These are phyloP conservation scores for Malurus elegans DNA, from an alignment of 2,113 vertebrate genomes.

Conservation along the genomic window DNA sequence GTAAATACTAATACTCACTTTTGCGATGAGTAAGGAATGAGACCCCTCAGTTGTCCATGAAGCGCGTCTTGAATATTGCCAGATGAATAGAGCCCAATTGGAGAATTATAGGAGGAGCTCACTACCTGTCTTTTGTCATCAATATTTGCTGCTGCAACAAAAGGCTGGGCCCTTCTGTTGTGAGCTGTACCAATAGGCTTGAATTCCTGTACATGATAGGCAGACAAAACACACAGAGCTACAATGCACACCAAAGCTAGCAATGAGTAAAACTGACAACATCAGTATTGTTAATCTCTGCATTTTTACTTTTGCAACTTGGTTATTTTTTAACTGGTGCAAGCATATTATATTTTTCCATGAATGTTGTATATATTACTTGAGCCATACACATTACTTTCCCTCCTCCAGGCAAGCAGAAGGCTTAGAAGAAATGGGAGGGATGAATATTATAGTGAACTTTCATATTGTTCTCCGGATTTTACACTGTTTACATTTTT, in stretches of 20 bases:
- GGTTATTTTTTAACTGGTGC: constrained; percentile 8
- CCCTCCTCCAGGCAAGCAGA: neutral
- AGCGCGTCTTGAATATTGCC: constrained; percentile 97
- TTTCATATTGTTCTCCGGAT: neutral
- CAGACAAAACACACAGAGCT: constrained; percentile 84
- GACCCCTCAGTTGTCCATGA: constrained; percentile 90
- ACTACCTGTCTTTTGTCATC: constrained; percentile 97
- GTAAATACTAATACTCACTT: constrained; percentile 79
- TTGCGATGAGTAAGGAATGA: constrained; percentile 80
- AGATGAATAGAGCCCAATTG: constrained; percentile 96
- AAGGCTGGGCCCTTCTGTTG: constrained; percentile 93
- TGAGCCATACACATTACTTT: neutral
- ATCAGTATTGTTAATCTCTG: constrained; percentile 55
- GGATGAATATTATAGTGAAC: neutral
- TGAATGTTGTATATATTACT: neutral
- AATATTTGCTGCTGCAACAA: constrained; percentile 94
- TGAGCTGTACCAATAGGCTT: constrained; percentile 89
- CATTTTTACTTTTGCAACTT: neutral
- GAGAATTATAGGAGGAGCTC: constrained; percentile 96
- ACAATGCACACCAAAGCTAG: constrained; percentile 72
- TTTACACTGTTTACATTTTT: neutral
- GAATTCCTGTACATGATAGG: constrained; percentile 83
- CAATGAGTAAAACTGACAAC: constrained; percentile 51
- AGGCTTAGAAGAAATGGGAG: neutral
- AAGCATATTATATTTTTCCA: neutral